Conservation (phyloP, 2,888 invertebrate species). For the Perithous albicinctus region DNA sequence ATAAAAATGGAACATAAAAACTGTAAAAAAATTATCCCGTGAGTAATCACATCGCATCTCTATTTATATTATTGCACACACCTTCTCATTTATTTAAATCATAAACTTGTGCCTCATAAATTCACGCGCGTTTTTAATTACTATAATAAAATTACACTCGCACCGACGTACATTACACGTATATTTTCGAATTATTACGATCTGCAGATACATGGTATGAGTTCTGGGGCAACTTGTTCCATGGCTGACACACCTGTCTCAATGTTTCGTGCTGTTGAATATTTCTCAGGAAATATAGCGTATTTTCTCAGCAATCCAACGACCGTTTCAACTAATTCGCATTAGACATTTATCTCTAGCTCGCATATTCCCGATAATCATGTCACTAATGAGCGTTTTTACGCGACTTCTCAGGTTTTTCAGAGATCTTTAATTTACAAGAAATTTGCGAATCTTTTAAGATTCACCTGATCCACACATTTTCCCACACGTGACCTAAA, state of each 20-base stretch:
- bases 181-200: conserved; percentile 31
- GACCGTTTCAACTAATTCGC: conserved; percentile 52
- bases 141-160: conserved; percentile 46
- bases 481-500: neutral
- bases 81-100: neutral
- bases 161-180: conserved; percentile 3
- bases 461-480: neutral
- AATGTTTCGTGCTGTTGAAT: conserved; percentile 15
- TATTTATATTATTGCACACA: neutral
- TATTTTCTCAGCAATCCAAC: conserved; percentile 40
- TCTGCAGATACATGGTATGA: conserved; percentile 2
- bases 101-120: conserved; percentile 21
- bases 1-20: conserved; percentile 16
- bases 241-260: neutral
- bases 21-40: neutral
- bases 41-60: neutral
- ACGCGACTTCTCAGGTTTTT: conserved; percentile 9
- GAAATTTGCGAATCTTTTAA: conserved; percentile 48
- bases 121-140: conserved; percentile 57
- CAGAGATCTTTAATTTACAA: conserved; percentile 3
- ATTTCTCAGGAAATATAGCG: conserved; percentile 12
- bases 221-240: conserved; percentile 5
- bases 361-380: conserved; percentile 50
- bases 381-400: conserved; percentile 38
- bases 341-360: conserved; percentile 54